Conservation (phyloP, 2,888 invertebrate species). For the Argyresthia goedartella region DNA sequence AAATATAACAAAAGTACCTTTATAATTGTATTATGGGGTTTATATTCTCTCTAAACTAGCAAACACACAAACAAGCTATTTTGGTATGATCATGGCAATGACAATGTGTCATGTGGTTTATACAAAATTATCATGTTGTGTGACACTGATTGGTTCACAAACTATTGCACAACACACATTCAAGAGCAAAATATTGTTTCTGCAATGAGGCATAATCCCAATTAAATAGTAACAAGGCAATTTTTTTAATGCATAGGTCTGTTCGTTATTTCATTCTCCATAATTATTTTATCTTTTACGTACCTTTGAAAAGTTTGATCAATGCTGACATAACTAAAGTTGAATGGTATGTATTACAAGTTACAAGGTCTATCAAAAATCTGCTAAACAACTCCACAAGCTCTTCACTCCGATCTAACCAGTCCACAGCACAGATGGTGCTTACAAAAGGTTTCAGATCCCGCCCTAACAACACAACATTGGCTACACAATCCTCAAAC, state of each 20-base stretch:
- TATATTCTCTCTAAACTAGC: not conserved
- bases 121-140: too few relatives aligned
- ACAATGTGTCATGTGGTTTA: too few relatives aligned
- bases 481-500: slow-evolving; percentile 48
- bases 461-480: slow-evolving; percentile 47
- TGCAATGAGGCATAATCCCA: not conserved
- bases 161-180: too few relatives aligned
- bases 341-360: slow-evolving; percentile 59
- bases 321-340: slow-evolving; percentile 41
- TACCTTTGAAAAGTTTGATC: slow-evolving; percentile 55
- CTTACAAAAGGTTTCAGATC: slow-evolving; percentile 50
- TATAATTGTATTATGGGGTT: not conserved
- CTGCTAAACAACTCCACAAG: slow-evolving; percentile 39
- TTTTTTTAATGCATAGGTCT: too few relatives aligned
- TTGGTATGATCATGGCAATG: too few relatives aligned
- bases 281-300: too few relatives aligned
- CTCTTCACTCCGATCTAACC: slow-evolving; percentile 38
- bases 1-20: slow-evolving; percentile 2
- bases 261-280: too few relatives aligned
- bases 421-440: slow-evolving; percentile 44
- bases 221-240: not conserved
- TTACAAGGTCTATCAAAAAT: slow-evolving; percentile 48
- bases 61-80: not conserved
- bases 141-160: too few relatives aligned
- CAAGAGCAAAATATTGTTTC: too few relatives aligned